Conservation (phyloP, 2,888 invertebrate genomes). For the Laothoe populi region DNA sequence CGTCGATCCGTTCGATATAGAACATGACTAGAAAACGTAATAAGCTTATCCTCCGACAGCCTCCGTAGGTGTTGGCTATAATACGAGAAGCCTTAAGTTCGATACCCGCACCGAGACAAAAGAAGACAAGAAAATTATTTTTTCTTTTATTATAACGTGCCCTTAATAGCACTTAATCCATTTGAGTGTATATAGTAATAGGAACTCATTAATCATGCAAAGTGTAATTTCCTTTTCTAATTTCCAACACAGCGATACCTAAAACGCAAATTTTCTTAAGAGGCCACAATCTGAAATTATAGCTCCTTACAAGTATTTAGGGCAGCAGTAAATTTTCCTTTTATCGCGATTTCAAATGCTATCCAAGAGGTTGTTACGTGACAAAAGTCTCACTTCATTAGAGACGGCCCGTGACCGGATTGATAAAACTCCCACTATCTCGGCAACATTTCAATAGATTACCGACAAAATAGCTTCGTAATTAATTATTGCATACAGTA, state of each 20-base stretch:
- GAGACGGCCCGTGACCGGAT: constrained; percentile 66
- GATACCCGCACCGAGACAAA: too few relatives aligned
- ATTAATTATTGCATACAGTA: constrained; percentile 9
- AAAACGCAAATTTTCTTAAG: constrained; percentile 36
- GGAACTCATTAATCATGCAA: constrained; percentile 37
- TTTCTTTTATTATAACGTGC: too few relatives aligned
- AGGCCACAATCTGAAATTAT: constrained; percentile 39
- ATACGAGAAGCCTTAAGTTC: too few relatives aligned
- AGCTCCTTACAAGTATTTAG: constrained; percentile 56
- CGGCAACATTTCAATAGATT: constrained; percentile 52
- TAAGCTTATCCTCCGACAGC: too few relatives aligned
- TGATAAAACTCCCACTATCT: constrained; percentile 63
- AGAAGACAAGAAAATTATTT: too few relatives aligned
- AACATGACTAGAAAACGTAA: too few relatives aligned
- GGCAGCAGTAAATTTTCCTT: constrained; percentile 70
- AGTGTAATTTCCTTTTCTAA: constrained; percentile 41
- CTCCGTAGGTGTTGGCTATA: background rate
- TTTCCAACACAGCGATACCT: constrained; percentile 41
- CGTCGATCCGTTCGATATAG: background rate
- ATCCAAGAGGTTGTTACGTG: constrained; percentile 69
- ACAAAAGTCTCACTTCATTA: constrained; percentile 79
- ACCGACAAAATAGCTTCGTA: constrained; percentile 30
- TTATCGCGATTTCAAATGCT: constrained; percentile 76
- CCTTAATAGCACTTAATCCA: background rate
- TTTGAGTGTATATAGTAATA: background rate